Evolutionary conservation across 2,797 vertebrate genomes (phyloP), one percentile per base, ranked within the genome.

Genomic region (Tapirus indicus): DNA sequence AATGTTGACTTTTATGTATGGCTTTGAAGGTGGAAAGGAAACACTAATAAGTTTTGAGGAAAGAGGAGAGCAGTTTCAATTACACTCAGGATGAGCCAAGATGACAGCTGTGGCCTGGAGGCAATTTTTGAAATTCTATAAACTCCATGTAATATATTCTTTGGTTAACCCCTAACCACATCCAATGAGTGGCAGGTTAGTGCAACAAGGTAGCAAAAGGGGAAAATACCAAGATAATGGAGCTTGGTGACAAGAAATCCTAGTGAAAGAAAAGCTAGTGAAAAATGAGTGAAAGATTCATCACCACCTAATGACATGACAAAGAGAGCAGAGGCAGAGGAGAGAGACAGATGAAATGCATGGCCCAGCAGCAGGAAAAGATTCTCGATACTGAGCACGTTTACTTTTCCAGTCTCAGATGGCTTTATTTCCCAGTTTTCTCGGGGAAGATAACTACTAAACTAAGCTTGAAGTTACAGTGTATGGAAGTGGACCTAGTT

Each of bases 11-110:
- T 93, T 80, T 77, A 89, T 83, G 49, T 49, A 35, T 88, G 35
- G 10, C n/a, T 96, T 75, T 93, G 94, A 84, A 97, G 66, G 29
- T 84, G 41, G 47, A 96, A 97, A 77, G 49, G 54, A 92, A 96
- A 79, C 38, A 71, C 23, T 47, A 44, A 41, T 47, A 44, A 41
- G 23, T 47, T 95, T 64, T 69, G 25, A 75, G 17, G 20, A 94
- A 95, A 77, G 11, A 64, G 29, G 25, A 47, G 56, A 86, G 56
- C 20, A 29, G 13, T 91, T 82, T 96, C 80, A 41, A 21, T 85
- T 91, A 85, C 29, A 35, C 14, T 85, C 29, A 64, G 4, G 41
- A 74, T 83, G 41, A 95, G 8, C n/a, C 78, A 89, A 78, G 38
- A 86, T 52, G 44, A 85, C 56, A 93, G 68, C 10, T 74, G 38